Conservation (phyloP, 2,113 vertebrate genomes). For the Haemorhous mexicanus region DNA sequence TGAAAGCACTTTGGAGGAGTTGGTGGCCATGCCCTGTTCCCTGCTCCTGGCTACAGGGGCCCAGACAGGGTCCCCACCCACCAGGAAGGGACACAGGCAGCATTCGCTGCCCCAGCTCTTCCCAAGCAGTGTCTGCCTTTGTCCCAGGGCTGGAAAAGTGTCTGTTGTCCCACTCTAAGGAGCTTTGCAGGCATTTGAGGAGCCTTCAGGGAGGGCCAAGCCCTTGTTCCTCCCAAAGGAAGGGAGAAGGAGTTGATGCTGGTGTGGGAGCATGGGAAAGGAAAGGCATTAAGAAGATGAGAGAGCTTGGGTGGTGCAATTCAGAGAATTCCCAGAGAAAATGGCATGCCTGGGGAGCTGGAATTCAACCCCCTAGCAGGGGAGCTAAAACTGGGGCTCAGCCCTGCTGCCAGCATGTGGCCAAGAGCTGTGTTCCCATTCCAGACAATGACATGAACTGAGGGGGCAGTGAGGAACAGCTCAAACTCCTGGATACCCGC, state of each 20-base stretch:
- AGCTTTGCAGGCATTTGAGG: background rate
- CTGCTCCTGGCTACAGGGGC: background rate
- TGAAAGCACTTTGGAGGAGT: rapidly evolving
- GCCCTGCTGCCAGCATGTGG: rapidly evolving
- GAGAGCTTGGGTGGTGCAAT: background rate
- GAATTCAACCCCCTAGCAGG: background rate
- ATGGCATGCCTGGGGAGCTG: background rate
- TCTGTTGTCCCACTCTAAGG: background rate
- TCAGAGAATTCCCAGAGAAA: background rate
- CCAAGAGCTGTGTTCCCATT: background rate
- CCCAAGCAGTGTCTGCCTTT: background rate
- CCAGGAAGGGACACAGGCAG: background rate
- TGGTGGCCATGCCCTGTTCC: background rate
- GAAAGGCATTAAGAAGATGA: background rate
- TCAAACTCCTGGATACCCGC: background rate
- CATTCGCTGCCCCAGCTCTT: background rate
- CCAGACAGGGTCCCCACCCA: background rate
- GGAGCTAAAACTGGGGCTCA: background rate
- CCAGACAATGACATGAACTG: rapidly evolving
- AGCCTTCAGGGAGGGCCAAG: background rate
- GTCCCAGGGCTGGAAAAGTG: background rate
- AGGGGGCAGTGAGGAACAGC: background rate
- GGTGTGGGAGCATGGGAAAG: background rate
- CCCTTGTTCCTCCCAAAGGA: background rate
- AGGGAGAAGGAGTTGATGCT: background rate